Percentiles rank a stretch among this genome's conserved stretches.
Conservation (phyloP, 2,113 vertebrate genomes). For the Pachypanchax playfairii region DNA sequence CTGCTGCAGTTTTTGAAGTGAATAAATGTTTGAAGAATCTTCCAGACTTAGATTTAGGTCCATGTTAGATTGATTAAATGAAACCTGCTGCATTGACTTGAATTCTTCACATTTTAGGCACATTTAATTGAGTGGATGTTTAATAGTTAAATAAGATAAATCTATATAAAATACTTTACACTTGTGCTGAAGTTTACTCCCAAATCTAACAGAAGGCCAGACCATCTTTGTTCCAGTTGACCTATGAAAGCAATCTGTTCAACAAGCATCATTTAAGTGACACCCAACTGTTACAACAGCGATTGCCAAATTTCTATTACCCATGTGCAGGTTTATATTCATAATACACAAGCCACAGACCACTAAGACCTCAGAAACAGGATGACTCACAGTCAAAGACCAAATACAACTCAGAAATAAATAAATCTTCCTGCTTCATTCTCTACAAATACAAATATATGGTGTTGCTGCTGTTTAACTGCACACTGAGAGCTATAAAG, state of each 20-base stretch:
- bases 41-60: too few relatives aligned
- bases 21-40: too few relatives aligned
- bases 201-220: too few relatives aligned
- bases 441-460: conserved; percentile 17
- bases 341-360: not conserved
- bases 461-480: conserved; percentile 29
- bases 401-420: not conserved
- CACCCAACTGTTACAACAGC: not conserved
- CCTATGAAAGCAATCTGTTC: not conserved
- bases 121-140: too few relatives aligned
- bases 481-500: conserved; percentile 2
- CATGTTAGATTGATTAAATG: too few relatives aligned
- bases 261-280: not conserved
- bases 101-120: too few relatives aligned
- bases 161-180: too few relatives aligned
- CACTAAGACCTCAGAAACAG: not conserved
- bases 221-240: too few relatives aligned
- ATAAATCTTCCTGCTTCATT: conserved; percentile 7
- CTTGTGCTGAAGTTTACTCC: too few relatives aligned
- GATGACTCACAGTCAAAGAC: not conserved
- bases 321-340: not conserved
- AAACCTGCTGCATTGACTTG: too few relatives aligned
- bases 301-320: not conserved
- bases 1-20: too few relatives aligned
- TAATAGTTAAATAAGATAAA: too few relatives aligned